Evolutionary conservation across 2,888 invertebrate species (phyloP).

Genomic region (Drosophila lacicola): DNA sequence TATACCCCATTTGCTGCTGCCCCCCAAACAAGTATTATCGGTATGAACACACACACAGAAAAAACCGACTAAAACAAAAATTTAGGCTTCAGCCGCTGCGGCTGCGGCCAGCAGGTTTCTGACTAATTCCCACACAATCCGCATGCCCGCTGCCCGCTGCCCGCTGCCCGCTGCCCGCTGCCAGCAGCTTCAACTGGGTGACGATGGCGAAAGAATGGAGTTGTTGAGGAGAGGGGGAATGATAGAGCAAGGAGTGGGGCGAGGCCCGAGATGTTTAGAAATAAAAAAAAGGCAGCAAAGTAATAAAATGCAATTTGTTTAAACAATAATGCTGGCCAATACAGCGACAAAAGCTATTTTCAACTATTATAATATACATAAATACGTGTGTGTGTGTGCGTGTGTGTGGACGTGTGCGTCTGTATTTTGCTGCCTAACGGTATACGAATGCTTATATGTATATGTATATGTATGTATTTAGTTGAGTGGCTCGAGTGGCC

Average conservation of each 20-base stretch:
- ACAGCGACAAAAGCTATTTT: constrained; percentile 16
- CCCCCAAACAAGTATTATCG: constrained; percentile 9
- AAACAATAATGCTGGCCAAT: constrained; percentile 25
- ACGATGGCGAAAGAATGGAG: constrained; percentile 43
- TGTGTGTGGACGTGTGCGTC: constrained; percentile 11
- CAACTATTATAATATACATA: constrained; percentile 2
- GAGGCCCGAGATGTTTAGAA: constrained; percentile 20
- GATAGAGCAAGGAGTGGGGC: background rate
- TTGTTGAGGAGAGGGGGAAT: constrained; percentile 10
- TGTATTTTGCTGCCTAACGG: constrained; percentile 36
- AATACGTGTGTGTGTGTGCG: background rate
- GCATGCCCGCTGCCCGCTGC: background rate
- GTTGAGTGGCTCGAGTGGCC: constrained; percentile 41
- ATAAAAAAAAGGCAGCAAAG: constrained; percentile 13
- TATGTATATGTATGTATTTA: constrained; percentile 9
- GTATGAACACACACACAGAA: background rate
- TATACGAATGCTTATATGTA: constrained; percentile 11
- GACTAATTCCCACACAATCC: constrained; percentile 69
- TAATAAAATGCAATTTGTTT: constrained; percentile 54
- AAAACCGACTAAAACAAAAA: constrained; percentile 19
- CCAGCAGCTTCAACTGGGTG: constrained; percentile 41
- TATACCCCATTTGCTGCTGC: constrained; percentile 4
- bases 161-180: constrained; percentile 19
- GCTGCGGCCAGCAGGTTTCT: constrained; percentile 71
- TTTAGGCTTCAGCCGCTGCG: constrained; percentile 11